Percentiles rank a stretch among this genome's conserved stretches.
Conservation (phyloP, 2,797 vertebrate species). For the Peromyscus eremicus region DNA sequence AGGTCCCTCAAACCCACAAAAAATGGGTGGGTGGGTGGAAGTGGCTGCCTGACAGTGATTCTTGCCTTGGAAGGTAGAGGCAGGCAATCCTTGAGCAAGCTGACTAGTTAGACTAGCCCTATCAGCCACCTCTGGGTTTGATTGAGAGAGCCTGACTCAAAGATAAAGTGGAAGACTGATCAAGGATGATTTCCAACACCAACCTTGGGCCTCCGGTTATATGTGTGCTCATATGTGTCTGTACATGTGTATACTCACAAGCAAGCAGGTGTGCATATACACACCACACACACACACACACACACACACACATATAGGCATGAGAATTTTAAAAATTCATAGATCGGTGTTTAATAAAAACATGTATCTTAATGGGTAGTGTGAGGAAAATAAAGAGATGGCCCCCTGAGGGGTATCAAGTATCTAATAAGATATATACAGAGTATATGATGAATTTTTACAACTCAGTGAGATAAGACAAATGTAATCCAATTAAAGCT, state of each 20-base stretch:
- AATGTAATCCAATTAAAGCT: background rate
- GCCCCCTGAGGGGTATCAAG: background rate
- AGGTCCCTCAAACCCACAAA: background rate
- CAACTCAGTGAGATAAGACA: background rate
- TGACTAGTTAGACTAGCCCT: background rate
- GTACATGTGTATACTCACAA: background rate
- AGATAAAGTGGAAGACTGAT: background rate
- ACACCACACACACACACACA: too few relatives aligned
- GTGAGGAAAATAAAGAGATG: background rate
- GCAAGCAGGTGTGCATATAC: background rate
- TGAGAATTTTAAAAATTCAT: background rate
- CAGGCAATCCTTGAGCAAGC: background rate
- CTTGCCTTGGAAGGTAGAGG: background rate
- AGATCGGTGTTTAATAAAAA: background rate
- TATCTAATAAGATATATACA: background rate
- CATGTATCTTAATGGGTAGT: background rate
- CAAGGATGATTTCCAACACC: too few relatives aligned
- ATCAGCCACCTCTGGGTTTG: background rate
- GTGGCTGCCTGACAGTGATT: background rate
- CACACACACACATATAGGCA: background rate
- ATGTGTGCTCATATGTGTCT: background rate
- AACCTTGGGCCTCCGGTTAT: background rate
- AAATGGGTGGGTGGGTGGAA: background rate
- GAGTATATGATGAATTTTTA: background rate
- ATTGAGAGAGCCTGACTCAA: background rate